Conservation (phyloP, 2,888 invertebrate genomes). For the Patella caerulea region DNA sequence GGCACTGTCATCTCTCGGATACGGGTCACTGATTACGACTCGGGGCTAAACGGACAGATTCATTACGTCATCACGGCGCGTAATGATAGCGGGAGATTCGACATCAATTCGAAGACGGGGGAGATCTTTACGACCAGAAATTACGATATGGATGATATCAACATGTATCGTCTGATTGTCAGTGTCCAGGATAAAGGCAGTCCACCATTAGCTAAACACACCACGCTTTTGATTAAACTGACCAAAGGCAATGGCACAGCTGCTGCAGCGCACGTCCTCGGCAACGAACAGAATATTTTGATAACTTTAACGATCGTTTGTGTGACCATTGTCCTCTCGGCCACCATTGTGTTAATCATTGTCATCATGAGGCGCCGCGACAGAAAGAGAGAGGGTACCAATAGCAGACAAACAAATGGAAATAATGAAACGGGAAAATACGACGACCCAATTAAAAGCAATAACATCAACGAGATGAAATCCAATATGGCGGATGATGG, state of each 20-base stretch:
- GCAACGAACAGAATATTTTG: constrained; percentile 38
- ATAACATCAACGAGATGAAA: neutral
- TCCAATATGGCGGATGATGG: neutral
- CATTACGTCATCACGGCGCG: constrained; percentile 44
- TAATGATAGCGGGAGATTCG: constrained; percentile 41
- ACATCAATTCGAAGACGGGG: constrained; percentile 46
- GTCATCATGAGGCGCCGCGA: constrained; percentile 58
- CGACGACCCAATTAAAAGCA: neutral
- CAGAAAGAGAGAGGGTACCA: constrained; percentile 20
- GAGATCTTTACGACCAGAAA: constrained; percentile 30
- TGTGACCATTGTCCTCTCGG: constrained; percentile 56
- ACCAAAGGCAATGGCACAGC: constrained; percentile 34
- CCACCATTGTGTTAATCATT: constrained; percentile 62
- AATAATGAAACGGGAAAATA: neutral
- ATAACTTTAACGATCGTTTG: constrained; percentile 58
- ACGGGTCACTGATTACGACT: constrained; percentile 47
- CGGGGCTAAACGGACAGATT: constrained; percentile 46
- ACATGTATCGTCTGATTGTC: constrained; percentile 34
- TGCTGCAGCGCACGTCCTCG: neutral
- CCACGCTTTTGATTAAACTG: constrained; percentile 32
- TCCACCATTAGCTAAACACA: constrained; percentile 34
- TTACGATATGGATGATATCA: constrained; percentile 27
- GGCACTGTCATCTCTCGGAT: constrained; percentile 44
- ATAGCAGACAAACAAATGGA: neutral
- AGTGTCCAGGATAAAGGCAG: constrained; percentile 36